Base-by-base conservation (phyloP, 64 coral and sea anemone genomes). In the Porites australiensis region DNA sequence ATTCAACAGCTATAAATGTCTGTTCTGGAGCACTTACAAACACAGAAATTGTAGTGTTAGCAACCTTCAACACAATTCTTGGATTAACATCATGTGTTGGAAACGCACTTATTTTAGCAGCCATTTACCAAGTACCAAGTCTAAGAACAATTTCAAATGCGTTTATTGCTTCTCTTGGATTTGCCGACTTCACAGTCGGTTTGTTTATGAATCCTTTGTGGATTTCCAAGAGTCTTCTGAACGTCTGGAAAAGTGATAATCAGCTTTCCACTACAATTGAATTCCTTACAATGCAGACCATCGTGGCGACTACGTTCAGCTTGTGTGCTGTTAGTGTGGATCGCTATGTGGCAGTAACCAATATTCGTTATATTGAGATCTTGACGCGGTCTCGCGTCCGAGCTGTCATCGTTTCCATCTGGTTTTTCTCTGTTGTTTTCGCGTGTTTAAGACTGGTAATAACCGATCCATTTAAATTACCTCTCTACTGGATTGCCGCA, bases 61-160 rank as follows among this genome's bases (percentile, higher is more conserved):
- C 83, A n/a, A 48, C 78, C 27, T 57, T 93, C 3, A 68, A 91
- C 45, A 50, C 46, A 62, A 19, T 87, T 20, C 78, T 83, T 0
- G 82, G 70, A 20, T 12, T 95, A 6, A 23, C 87, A 37, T 86
- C 93, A 3, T 18, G 77, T 27, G 18, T 37, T 19, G 94, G 94
- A 19, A 95, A 95, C 57, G 44, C 82, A 20, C 46, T 95, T 16
- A 77, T 95, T 55, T 58, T 95, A 15, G 46, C 49, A 47, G 75
- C 89, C 23, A 79, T 95, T 79, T 91, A 88, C 21, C 53, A 46
- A 22, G 79, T 77, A 13, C 82, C 18, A 48, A 88, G 57, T 16
- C 77, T 80, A 23, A 83, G 86, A 3, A 95, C 82, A 5, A 43
- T 37, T 37, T 37, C 27, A 37, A 37, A 37, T 37, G 27, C 27